Percentiles rank a stretch among this genome's conserved stretches.
Evolutionary conservation across 2,113 vertebrate species (phyloP).

Genomic region (Actenoides lindsayi): DNA sequence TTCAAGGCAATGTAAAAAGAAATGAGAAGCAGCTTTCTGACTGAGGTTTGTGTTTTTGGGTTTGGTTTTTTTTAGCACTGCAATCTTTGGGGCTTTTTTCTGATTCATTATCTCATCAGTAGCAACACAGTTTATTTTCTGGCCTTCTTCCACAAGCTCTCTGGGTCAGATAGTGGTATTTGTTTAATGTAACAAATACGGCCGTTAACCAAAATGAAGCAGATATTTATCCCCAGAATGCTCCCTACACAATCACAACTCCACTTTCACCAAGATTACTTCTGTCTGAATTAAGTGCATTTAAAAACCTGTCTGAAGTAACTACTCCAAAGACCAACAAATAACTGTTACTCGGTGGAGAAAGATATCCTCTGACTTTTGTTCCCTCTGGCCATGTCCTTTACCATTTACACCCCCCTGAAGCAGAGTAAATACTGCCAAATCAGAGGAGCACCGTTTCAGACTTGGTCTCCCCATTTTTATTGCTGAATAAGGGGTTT

Average conservation of each 20-base stretch:
- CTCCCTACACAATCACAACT: not conserved
- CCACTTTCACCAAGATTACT: not conserved
- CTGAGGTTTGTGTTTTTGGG: not conserved
- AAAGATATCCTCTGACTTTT: not conserved
- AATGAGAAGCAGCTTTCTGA: slow-evolving; percentile 32
- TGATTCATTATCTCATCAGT: slow-evolving; percentile 16
- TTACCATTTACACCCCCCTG: not conserved
- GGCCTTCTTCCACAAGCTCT: slow-evolving; percentile 36
- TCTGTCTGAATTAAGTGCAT: slow-evolving; percentile 18
- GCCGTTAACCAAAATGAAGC: not conserved
- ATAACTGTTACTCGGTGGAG: not conserved
- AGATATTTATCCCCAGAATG: slow-evolving; percentile 21
- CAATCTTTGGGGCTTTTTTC: not conserved
- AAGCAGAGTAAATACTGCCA: not conserved
- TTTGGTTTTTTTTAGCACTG: not conserved
- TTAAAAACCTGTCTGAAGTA: slow-evolving; percentile 2
- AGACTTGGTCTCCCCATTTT: not conserved
- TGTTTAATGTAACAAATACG: slow-evolving; percentile 49
- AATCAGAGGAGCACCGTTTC: not conserved
- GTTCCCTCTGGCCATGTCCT: not conserved
- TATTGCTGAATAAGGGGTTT: not conserved
- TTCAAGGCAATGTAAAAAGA: not conserved
- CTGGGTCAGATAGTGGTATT: slow-evolving; percentile 38
- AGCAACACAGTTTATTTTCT: slow-evolving; percentile 43
- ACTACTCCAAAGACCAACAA: not conserved